Evolutionary conservation across 1,140 invertebrate species (phyloP).

Genomic region (Drosophila nigrodunni): DNA sequence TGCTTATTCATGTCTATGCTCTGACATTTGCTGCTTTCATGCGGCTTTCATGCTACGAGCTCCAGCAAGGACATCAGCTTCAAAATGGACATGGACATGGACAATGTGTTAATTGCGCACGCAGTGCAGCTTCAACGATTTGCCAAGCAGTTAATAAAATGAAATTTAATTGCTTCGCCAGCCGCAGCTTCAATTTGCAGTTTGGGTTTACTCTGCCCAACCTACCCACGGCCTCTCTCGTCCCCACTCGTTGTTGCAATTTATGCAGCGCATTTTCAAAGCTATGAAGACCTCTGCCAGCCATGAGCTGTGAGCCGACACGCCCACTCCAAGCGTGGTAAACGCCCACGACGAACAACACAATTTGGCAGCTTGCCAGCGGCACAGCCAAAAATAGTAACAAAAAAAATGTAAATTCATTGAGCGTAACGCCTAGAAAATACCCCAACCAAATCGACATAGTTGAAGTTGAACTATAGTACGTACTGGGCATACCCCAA

Average conservation of each 20-base stretch:
- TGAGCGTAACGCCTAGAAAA: slow-evolving; percentile 30
- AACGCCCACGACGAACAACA: slow-evolving; percentile 57
- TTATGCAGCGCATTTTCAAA: slow-evolving; percentile 40
- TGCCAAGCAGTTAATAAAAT: slow-evolving; percentile 64
- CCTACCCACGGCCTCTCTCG: not conserved
- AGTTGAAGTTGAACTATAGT: not conserved
- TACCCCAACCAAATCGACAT: slow-evolving; percentile 10
- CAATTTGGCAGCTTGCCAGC: slow-evolving; percentile 71
- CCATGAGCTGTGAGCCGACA: slow-evolving; percentile 24
- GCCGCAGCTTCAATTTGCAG: slow-evolving; percentile 64
- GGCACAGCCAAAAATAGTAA: slow-evolving; percentile 19
- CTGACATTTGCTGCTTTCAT: slow-evolving; percentile 41
- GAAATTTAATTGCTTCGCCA: slow-evolving; percentile 75
- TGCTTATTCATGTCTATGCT: slow-evolving; percentile 22
- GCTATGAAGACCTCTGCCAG: slow-evolving; percentile 33
- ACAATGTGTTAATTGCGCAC: slow-evolving; percentile 61
- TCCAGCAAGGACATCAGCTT: not conserved
- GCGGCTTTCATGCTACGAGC: slow-evolving; percentile 2
- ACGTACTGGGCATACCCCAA: slow-evolving; percentile 6
- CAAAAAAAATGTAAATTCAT: slow-evolving; percentile 38
- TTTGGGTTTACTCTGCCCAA: not conserved
- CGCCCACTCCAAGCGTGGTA: slow-evolving; percentile 10
- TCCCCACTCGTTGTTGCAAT: slow-evolving; percentile 32
- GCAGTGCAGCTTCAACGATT: slow-evolving; percentile 52
- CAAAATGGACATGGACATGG: slow-evolving; percentile 14